These are phyloP conservation scores for Semnornis frantzii DNA, from an alignment of 2,113 vertebrate species.

Conservation along the genomic window DNA sequence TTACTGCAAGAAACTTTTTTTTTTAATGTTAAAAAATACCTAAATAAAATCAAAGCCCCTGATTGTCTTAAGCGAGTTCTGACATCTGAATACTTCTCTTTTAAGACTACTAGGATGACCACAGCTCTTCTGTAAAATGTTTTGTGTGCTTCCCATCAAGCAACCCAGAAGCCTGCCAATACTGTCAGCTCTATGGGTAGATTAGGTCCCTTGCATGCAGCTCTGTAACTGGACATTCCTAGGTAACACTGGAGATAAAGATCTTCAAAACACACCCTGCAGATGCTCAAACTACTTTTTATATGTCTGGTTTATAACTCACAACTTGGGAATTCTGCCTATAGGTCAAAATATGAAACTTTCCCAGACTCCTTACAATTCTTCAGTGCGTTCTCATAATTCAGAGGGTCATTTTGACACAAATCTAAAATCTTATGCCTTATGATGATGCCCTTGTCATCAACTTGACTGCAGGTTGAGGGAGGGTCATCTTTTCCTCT, in stretches of 20 bases:
- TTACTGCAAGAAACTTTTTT: background rate
- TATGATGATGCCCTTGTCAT: no score
- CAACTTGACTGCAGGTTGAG: no score
- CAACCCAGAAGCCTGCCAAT: background rate
- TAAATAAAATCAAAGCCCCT: background rate
- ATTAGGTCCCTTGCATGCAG: background rate
- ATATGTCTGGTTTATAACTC: background rate
- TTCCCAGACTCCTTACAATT: background rate
- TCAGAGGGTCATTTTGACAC: background rate
- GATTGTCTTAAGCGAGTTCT: background rate
- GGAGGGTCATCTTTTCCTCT: no score
- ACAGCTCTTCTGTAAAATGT: background rate
- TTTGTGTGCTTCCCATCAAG: background rate
- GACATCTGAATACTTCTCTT: background rate
- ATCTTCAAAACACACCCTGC: background rate
- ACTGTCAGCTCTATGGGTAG: accelerated
- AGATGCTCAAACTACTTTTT: background rate
- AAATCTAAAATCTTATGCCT: no score
- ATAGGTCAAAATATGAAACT: background rate
- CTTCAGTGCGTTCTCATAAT: background rate
- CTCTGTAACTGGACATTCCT: background rate
- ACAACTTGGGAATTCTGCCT: background rate
- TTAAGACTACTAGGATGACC: background rate
- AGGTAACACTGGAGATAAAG: background rate
- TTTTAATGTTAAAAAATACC: background rate